Evolutionary conservation across 1,140 invertebrate species (phyloP).

Genomic region (Drosophila ercepeae): DNA sequence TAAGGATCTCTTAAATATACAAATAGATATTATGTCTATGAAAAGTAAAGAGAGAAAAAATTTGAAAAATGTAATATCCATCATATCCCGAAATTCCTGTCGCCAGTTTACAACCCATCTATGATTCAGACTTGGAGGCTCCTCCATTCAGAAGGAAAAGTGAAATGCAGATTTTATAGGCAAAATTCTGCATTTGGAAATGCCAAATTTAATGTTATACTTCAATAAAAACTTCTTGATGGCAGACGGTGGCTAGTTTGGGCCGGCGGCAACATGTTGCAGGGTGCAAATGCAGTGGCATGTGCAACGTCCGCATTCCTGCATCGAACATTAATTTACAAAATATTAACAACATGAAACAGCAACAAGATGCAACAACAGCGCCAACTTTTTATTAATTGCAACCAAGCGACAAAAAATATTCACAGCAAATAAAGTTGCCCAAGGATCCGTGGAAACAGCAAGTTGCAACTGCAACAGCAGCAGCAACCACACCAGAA

Average conservation of each 20-base stretch:
- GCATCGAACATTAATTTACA: slow-evolving; percentile 78
- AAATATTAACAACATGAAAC: slow-evolving; percentile 77
- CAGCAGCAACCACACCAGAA: slow-evolving; percentile 35
- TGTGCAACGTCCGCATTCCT: slow-evolving; percentile 71
- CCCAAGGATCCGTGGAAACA: slow-evolving; percentile 24
- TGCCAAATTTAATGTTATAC: slow-evolving; percentile 78
- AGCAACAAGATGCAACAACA: slow-evolving; percentile 43
- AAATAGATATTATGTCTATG: too few species aligned
- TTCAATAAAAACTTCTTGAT: slow-evolving; percentile 71
- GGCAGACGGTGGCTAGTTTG: slow-evolving; percentile 41
- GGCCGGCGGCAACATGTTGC: slow-evolving; percentile 47
- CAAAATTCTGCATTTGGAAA: slow-evolving; percentile 50
- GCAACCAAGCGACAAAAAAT: slow-evolving; percentile 70
- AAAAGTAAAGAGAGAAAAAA: too few species aligned
- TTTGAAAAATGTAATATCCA: not conserved
- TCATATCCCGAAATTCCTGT: not conserved
- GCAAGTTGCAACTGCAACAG: slow-evolving; percentile 21
- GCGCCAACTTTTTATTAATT: slow-evolving; percentile 77
- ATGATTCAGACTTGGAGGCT: not conserved
- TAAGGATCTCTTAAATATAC: not conserved
- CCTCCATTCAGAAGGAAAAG: slow-evolving; percentile 9
- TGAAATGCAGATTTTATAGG: slow-evolving; percentile 41
- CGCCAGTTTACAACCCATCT: not conserved
- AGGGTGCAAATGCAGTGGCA: slow-evolving; percentile 12
- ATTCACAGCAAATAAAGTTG: slow-evolving; percentile 67